phyloP scores from a whole-genome alignment of 2,797 vertebrate species.

The Hapalemur alaotrensis region DNA sequence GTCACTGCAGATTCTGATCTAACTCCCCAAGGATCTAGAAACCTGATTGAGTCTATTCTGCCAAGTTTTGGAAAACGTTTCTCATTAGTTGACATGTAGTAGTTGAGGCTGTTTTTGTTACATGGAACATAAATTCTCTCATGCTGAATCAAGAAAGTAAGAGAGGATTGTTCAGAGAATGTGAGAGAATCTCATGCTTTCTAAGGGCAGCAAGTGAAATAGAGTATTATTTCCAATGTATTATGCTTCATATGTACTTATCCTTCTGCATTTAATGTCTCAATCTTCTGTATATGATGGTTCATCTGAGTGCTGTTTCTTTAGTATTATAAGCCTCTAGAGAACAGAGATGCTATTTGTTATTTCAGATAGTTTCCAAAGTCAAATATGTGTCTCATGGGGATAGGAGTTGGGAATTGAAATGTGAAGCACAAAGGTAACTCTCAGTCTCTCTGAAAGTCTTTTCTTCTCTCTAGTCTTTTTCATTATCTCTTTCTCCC shows the following conservation, averaged over 20 bases:
- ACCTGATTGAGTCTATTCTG: constrained; percentile 24
- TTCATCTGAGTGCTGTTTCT: constrained; percentile 10
- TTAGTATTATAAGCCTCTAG: not conserved
- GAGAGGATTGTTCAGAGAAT: not conserved
- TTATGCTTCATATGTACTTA: not conserved
- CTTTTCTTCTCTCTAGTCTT: not conserved
- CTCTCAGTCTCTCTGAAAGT: not conserved
- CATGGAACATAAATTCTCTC: constrained; percentile 41
- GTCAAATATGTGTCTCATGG: not conserved
- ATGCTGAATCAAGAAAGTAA: constrained; percentile 36
- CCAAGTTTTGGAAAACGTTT: constrained; percentile 29
- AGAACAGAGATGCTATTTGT: not conserved
- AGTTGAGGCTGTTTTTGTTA: constrained; percentile 23
- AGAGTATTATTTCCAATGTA: not conserved
- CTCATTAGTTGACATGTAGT: not conserved
- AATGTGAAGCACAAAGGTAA: not conserved
- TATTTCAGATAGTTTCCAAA: not conserved
- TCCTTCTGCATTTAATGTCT: not conserved
- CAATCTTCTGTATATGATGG: not conserved
- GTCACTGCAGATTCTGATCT: constrained; percentile 3
- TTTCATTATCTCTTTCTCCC: not conserved
- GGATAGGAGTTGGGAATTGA: not conserved
- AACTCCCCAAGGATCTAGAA: constrained; percentile 5
- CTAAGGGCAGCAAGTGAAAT: constrained; percentile 14
- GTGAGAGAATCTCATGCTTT: not conserved